phyloP scores from a whole-genome alignment of 92 coral and sea anemone genomes.

The Phymanthus crucifer region DNA sequence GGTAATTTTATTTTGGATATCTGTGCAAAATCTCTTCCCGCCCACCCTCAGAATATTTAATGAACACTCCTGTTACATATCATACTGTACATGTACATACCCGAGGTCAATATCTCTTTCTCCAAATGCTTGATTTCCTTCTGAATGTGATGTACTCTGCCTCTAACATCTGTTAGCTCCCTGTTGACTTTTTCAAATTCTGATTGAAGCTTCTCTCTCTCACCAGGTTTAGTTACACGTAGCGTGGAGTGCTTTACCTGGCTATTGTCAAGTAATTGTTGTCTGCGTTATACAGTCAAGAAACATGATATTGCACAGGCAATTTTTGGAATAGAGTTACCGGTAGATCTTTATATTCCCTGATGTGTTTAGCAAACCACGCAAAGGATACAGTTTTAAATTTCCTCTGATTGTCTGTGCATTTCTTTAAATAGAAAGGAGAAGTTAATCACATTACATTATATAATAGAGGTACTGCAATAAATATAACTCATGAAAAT shows the following conservation, averaged over 20 bases:
- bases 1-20: too few relatives aligned
- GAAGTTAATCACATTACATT: not conserved
- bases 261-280: slow-evolving; percentile 54
- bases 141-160: slow-evolving; percentile 61
- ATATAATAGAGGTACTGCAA: too few relatives aligned
- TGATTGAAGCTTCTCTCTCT: slow-evolving; percentile 41
- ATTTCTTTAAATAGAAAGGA: slow-evolving; percentile 41
- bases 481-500: too few relatives aligned
- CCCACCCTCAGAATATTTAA: too few relatives aligned
- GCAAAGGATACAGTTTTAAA: slow-evolving; percentile 83
- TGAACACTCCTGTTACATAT: too few relatives aligned
- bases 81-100: too few relatives aligned
- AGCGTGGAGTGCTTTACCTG: slow-evolving; percentile 26
- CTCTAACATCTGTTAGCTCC: slow-evolving; percentile 58
- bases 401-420: slow-evolving; percentile 79
- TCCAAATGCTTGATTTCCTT: slow-evolving; percentile 74
- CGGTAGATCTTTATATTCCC: not conserved
- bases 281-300: slow-evolving; percentile 31
- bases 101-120: slow-evolving; percentile 79
- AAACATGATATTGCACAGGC: not conserved
- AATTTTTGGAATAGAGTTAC: too few relatives aligned
- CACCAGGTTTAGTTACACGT: slow-evolving; percentile 35
- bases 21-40: too few relatives aligned
- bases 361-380: not conserved
- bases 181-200: slow-evolving; percentile 41